Percentiles rank a stretch among this genome's conserved stretches.
These are phyloP conservation scores for Catostomus latipinnis DNA, from an alignment of 2,797 vertebrate species.

Conservation along the genomic window DNA sequence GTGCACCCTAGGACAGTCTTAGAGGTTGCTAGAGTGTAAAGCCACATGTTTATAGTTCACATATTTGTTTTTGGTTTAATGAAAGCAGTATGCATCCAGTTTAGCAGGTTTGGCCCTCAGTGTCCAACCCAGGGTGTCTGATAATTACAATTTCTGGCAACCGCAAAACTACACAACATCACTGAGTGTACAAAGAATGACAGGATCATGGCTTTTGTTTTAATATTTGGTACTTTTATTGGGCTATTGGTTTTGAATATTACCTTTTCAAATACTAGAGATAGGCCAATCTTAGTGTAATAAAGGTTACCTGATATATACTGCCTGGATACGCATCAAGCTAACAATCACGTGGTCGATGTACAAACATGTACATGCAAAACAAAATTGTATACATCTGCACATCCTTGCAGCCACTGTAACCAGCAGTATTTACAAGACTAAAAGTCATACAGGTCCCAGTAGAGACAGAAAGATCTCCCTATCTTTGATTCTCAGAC, in stretches of 20 bases:
- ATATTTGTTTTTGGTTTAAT: background rate
- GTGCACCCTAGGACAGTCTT: background rate
- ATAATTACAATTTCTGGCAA: background rate
- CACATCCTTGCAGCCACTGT: background rate
- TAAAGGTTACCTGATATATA: constrained; percentile 22
- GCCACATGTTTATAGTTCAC: constrained; percentile 2
- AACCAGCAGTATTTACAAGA: background rate
- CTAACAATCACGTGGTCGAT: background rate
- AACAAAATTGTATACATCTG: background rate
- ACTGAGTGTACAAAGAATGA: constrained; percentile 3
- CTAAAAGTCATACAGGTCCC: too few relatives aligned
- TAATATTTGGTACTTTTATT: background rate
- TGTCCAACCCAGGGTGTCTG: background rate
- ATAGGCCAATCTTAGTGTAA: background rate
- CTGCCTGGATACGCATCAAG: constrained; percentile 45
- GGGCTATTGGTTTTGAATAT: background rate
- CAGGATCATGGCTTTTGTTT: background rate
- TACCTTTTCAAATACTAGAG: background rate
- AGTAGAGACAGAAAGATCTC: too few relatives aligned
- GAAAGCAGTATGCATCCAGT: constrained; percentile 5
- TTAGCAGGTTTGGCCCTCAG: constrained; percentile 6
- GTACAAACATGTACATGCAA: background rate
- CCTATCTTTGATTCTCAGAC: background rate
- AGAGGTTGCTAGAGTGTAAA: background rate
- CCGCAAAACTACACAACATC: background rate